Percentiles rank a stretch among this genome's conserved stretches.
Conservation (phyloP, 2,113 vertebrate genomes). For the Etia nguti region DNA sequence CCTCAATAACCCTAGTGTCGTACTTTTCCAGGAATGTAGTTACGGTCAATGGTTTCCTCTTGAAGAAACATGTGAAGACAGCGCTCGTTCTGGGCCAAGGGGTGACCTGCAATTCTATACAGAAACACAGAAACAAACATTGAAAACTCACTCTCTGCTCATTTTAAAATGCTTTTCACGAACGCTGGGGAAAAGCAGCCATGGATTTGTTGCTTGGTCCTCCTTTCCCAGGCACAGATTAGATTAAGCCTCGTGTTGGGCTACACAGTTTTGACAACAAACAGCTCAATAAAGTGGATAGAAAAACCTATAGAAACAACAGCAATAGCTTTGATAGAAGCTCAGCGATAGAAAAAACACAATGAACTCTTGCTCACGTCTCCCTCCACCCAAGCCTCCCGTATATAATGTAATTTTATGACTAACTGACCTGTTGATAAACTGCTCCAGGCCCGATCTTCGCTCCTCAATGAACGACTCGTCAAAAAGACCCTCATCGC, state of each 20-base stretch:
- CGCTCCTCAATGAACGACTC: constrained; percentile 97
- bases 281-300: neutral
- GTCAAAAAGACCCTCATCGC: constrained; percentile 96
- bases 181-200: neutral
- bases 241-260: neutral
- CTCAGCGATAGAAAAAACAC: neutral
- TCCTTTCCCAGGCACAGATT: neutral
- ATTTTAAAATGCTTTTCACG: neutral
- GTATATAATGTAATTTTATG: neutral
- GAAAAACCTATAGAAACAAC: neutral
- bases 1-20: constrained; percentile 81
- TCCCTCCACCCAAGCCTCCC: neutral
- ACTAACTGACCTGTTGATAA: constrained; percentile 91
- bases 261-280: neutral
- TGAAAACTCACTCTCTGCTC: neutral
- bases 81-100: constrained; percentile 97
- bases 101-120: constrained; percentile 93
- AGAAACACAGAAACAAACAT: constrained; percentile 12
- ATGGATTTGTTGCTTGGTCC: neutral
- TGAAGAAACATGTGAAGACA: constrained; percentile 99
- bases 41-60: constrained; percentile 95
- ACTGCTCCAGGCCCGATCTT: constrained; percentile 92
- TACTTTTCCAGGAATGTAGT: constrained; percentile 99
- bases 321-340: neutral
- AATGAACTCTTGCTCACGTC: neutral